These are phyloP conservation scores for Dendroctonus ponderosae DNA, from an alignment of 1,140 invertebrate species.

Conservation along the genomic window DNA sequence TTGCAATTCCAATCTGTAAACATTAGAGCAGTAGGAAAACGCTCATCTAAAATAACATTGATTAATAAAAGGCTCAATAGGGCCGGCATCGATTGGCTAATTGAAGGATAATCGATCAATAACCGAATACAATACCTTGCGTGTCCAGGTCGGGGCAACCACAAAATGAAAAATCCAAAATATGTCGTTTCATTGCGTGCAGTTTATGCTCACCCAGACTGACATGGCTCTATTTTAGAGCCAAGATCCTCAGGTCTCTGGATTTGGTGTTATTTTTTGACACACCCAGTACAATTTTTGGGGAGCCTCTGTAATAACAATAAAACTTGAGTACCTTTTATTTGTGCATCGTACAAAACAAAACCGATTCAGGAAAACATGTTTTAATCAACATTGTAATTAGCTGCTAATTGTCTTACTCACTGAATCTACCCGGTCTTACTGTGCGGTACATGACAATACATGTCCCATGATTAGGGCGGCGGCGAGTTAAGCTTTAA, in stretches of 20 bases:
- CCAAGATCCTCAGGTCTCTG: slow-evolving; percentile 18
- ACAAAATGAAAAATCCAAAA: slow-evolving; percentile 8
- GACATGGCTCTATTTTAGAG: slow-evolving; percentile 20
- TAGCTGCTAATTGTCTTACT: slow-evolving; percentile 11
- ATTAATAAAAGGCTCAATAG: background rate
- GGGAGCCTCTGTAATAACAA: slow-evolving; percentile 51
- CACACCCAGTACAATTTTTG: slow-evolving; percentile 39
- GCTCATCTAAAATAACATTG: slow-evolving; percentile 18
- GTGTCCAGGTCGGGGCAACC: too few species aligned
- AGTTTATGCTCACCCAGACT: slow-evolving; percentile 27
- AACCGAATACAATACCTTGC: too few species aligned
- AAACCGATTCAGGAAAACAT: slow-evolving; percentile 14
- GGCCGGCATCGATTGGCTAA: too few species aligned
- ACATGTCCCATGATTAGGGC: slow-evolving; percentile 1
- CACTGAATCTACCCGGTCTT: slow-evolving; percentile 6
- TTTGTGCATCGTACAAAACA: slow-evolving; percentile 6
- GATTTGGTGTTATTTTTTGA: slow-evolving; percentile 24
- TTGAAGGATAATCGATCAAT: too few species aligned
- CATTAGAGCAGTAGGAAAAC: slow-evolving; percentile 1
- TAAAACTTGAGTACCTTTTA: slow-evolving; percentile 42
- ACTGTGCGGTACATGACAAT: background rate
- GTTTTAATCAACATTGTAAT: background rate
- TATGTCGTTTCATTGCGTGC: slow-evolving; percentile 7
- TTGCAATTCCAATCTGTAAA: slow-evolving; percentile 25
- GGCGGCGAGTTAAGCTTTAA: slow-evolving; percentile 9